A percentile compares a stretch with the other conserved stretches of the same genome.
Evolutionary conservation across 2,113 vertebrate species (phyloP).

Genomic region (Bos taurus): ARS-UCD2.0 NC_037340.1:4106001-4106500

Average conservation of each 20-base stretch:
- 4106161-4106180: slow-evolving; percentile 25
- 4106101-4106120: slow-evolving; percentile 2
- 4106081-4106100: slow-evolving; percentile 51
- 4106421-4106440: background rate
- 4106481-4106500: background rate
- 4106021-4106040: slow-evolving; percentile 61
- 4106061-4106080: slow-evolving; percentile 64
- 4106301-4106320: background rate
- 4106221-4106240: background rate
- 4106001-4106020: slow-evolving; percentile 72
- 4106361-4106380: background rate
- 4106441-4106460: background rate
- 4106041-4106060: slow-evolving; percentile 65
- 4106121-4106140: slow-evolving; percentile 34
- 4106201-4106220: background rate
- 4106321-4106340: background rate
- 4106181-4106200: background rate
- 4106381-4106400: background rate
- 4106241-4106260: background rate
- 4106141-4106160: slow-evolving; percentile 30
- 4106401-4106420: background rate
- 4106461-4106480: background rate
- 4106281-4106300: background rate
- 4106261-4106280: background rate
- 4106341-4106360: background rate